Base-by-base conservation (phyloP, 37 sponge, comb jelly and placozoan genomes). In the Oscarella lobularis region DNA sequence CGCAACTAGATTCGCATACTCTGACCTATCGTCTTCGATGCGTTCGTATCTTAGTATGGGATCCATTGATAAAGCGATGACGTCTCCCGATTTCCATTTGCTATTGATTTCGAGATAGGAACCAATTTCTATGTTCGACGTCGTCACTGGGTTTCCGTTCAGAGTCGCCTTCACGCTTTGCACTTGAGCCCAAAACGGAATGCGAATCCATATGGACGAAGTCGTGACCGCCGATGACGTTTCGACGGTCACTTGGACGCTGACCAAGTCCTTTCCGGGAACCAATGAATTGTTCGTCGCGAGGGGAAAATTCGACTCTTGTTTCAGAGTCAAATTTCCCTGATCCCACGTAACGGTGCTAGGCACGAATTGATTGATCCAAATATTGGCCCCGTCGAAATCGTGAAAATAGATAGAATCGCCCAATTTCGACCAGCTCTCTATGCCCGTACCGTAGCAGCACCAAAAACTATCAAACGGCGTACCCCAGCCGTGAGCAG, bases 401-500 rank as follows among this genome's bases (percentile, higher is more conserved):
- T 4, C 31, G 35, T 68, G 29, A 68, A 68, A 68, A 35, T 29
- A 68, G 71, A 68, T 68, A 5, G 71, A 68, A 68, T 68, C 71
- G 31, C 29, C 31, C 6, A 68, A 35, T 14, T 68, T 68, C 35
- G 71, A 68, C 35, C 29, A 68, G 71, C 71, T 68, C 71, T 68
- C 71, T 35, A 68, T 35, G 35, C 35, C 71, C 29, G 71, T 68
- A 4, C 71, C 71, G 33, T 68, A 68, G 71, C 71, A 68, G 31
- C 71, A 68, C 71, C 71, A 68, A 35, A 68, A 68, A 68, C 71
- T 68, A 35, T 68, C 71, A 14, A 68, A 68, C 71, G 71, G 71
- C 31, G 71, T 68, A 4, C 71, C 71, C 71, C 71, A 68, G 71
- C 71, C 31, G 71, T 68, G 71, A 68, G 71, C 71, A 30, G 31